Evolutionary conservation across 2,888 invertebrate species (phyloP).

Genomic region (Catocala sponsa): DNA sequence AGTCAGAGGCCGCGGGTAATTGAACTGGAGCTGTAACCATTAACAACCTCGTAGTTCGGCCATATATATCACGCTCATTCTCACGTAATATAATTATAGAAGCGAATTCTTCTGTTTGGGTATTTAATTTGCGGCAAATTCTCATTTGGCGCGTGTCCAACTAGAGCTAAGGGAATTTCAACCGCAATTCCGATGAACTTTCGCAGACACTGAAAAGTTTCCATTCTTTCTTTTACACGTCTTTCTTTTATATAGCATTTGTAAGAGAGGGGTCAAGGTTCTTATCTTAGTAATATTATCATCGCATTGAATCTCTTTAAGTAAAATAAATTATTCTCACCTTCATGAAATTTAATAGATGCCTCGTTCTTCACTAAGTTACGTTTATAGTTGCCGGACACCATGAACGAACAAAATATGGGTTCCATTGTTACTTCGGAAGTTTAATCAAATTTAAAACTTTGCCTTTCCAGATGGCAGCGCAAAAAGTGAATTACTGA

Average conservation of each 20-base stretch:
- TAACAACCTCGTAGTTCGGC: neutral
- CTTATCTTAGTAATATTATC: conserved; percentile 7
- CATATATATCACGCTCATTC: neutral
- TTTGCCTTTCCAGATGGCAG: conserved; percentile 37
- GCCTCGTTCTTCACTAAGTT: neutral
- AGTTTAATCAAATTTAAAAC: conserved; percentile 54
- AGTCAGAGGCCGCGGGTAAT: too few relatives aligned
- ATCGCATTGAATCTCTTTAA: neutral
- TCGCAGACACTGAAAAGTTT: conserved; percentile 48
- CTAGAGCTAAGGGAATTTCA: conserved; percentile 45
- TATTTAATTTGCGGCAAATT: conserved; percentile 63
- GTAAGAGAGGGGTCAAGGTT: conserved; percentile 24
- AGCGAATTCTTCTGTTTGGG: conserved; percentile 53
- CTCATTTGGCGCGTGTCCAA: conserved; percentile 64
- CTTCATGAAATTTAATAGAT: conserved; percentile 3
- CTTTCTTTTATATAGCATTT: conserved; percentile 20
- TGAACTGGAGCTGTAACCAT: neutral
- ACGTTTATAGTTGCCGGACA: conserved; percentile 13
- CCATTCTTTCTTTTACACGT: conserved; percentile 30
- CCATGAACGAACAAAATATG: conserved; percentile 28
- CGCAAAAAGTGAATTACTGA: conserved; percentile 48
- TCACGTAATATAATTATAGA: conserved; percentile 28
- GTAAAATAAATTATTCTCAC: conserved; percentile 12
- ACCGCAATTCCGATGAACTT: conserved; percentile 51
- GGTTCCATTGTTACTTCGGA: conserved; percentile 21